Base-by-base conservation (phyloP, 2,113 vertebrate genomes). In the Catagonus wagneri region DNA sequence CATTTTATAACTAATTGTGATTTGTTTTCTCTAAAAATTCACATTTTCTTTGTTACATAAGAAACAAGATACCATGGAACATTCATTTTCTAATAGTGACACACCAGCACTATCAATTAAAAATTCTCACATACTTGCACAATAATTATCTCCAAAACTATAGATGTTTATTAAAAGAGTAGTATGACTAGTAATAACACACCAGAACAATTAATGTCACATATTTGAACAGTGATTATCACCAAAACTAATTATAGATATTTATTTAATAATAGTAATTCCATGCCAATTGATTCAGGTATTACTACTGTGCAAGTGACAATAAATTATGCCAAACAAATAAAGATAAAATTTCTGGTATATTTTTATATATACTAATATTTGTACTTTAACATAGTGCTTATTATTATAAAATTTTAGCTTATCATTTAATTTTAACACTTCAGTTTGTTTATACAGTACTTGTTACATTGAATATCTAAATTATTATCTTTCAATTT, bases 1-100 rank as follows among this genome's bases (percentile, higher is more conserved):
- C 96, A 98, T 98, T 98, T 98, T 96, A 97, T 95, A 97, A 98
- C 98, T 98, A 98, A 98, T 98, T 96, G 95, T 98, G 95, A 98
- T 97, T 98, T 98, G 94, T 97, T 98, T 96, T 97, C 97, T 98
- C 85, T 91, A 75, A 97, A 97, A 98, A 94, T 90, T 10, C 61
- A 95, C 3, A 90, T 97, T 98, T 98, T 96, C 36, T 83, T 96
- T 97, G 86, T 96, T 94, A 83, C 75, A 52, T 11, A 87, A 97
- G 75, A 92, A 96, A 96, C 2, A 96, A 66, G 32, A 94, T 97
- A 97, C 72, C 92, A 97, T n/a, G 96, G 81, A 17, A 87, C 11
- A 63, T 83, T 87, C 17, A 56, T 72, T 94, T 16, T 95, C 25
- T 96, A 39, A 34, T 94, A 94, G 83, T 80, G 90, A 97, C 25